Percentiles rank a stretch among this genome's conserved stretches.
Conservation (phyloP, 2,888 invertebrate genomes). For the Psylliodes chrysocephalus region DNA sequence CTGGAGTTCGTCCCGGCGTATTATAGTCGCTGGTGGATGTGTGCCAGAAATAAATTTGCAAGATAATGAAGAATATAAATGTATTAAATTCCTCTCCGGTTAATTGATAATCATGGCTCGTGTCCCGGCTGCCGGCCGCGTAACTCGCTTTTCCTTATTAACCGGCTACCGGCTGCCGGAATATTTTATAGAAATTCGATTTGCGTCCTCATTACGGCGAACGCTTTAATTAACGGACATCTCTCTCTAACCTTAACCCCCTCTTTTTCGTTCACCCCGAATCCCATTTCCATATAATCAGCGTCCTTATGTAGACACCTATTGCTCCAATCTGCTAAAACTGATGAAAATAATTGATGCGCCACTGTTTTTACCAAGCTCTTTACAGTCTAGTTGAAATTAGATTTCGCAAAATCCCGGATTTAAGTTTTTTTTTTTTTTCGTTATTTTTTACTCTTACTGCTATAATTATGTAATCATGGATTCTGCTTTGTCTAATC, state of each 20-base stretch:
- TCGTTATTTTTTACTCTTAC: not conserved
- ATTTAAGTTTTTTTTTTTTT: not conserved
- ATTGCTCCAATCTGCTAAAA: no score
- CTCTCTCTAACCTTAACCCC: no score
- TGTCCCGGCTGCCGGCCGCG: conserved; percentile 42
- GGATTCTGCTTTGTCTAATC: conserved; percentile 10
- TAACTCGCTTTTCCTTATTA: conserved; percentile 49
- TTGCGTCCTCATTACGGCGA: conserved; percentile 43
- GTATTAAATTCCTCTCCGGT: conserved; percentile 46
- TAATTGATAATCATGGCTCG: conserved; percentile 49
- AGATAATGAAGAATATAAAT: conserved; percentile 43
- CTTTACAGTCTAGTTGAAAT: not conserved
- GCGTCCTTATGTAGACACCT: no score
- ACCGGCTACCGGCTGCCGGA: conserved; percentile 42
- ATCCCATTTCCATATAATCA: no score
- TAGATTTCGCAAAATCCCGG: conserved; percentile 2
- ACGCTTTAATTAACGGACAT: conserved; percentile 39
- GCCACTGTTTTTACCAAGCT: not conserved
- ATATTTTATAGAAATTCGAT: conserved; percentile 52
- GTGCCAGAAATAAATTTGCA: conserved; percentile 39
- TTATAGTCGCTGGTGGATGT: conserved; percentile 26
- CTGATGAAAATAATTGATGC: no score
- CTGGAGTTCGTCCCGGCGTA: conserved; percentile 17
- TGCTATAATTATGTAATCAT: conserved; percentile 5
- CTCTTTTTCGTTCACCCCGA: no score